Percentiles rank a stretch among this genome's conserved stretches.
These are phyloP conservation scores for Taeniopygia guttata DNA, from an alignment of 2,797 vertebrate genomes.

Conservation along the genomic window DNA sequence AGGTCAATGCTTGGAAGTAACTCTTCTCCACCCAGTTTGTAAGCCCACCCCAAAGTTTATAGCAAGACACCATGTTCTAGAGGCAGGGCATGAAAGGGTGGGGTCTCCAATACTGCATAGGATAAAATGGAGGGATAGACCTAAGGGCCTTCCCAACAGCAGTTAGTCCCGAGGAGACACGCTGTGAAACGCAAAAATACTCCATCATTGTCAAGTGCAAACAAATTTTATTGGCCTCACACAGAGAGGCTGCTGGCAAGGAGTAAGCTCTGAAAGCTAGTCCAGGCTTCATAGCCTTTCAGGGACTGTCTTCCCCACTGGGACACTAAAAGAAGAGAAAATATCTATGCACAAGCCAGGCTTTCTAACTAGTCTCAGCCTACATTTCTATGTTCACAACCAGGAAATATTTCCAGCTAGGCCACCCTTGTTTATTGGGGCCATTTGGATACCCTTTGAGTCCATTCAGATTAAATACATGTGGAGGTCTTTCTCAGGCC, in stretches of 20 bases:
- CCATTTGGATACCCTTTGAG: background rate
- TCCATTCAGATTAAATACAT: accelerated
- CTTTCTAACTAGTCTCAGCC: slow-evolving; percentile 20
- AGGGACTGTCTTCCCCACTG: slow-evolving; percentile 14
- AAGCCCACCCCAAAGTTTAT: background rate
- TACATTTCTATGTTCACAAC: background rate
- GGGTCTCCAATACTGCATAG: background rate
- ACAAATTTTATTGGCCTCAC: slow-evolving; percentile 54
- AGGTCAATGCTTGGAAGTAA: background rate
- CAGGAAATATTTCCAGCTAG: slow-evolving; percentile 20
- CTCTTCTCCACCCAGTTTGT: background rate
- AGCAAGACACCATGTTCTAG: background rate
- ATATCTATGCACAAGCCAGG: background rate
- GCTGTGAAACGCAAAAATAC: slow-evolving; percentile 13
- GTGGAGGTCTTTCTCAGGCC: background rate
- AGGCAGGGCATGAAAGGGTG: background rate
- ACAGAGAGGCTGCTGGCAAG: slow-evolving; percentile 50
- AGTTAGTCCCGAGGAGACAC: background rate
- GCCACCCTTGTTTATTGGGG: background rate
- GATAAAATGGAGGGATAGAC: background rate
- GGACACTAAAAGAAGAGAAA: slow-evolving; percentile 41
- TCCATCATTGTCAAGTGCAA: slow-evolving; percentile 60
- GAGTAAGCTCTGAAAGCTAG: slow-evolving; percentile 21
- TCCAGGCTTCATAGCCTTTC: slow-evolving; percentile 29
- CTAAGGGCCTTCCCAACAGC: slow-evolving; percentile 10